Evolutionary conservation across 2,797 vertebrate genomes (phyloP).

Genomic region (Micrastur ruficollis): DNA sequence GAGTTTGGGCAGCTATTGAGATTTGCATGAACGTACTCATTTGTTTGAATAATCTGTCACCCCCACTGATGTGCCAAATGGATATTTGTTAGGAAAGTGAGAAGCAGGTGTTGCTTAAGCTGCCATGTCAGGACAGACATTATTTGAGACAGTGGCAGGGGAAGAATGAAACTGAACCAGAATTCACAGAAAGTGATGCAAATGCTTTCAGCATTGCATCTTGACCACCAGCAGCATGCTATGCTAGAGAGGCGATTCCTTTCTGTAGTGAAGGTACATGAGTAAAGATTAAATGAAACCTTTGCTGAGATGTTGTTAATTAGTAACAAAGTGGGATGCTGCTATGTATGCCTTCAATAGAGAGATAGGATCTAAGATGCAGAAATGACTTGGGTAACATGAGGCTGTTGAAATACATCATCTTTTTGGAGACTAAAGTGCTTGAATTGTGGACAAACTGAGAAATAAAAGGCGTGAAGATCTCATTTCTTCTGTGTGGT

Average conservation of each 20-base stretch:
- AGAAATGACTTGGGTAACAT: not conserved
- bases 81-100: not conserved
- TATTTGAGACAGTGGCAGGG: not conserved
- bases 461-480: not conserved
- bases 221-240: not conserved
- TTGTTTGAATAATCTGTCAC: not conserved
- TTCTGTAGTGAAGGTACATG: not conserved
- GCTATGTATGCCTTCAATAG: not conserved
- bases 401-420: not conserved
- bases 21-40: not conserved
- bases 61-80: not conserved
- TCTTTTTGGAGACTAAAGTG: not conserved
- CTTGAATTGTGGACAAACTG: not conserved
- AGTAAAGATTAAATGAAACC: not conserved
- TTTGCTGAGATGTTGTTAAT: not conserved
- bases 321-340: not conserved
- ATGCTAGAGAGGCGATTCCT: not conserved
- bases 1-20: not conserved
- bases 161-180: not conserved
- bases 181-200: not conserved
- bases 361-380: not conserved
- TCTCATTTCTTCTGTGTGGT: not conserved
- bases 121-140: fast-evolving
- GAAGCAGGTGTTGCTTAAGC: not conserved
- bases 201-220: not conserved